These are phyloP conservation scores for Corapipo altera DNA, from an alignment of 2,113 vertebrate genomes.

Conservation along the genomic window DNA sequence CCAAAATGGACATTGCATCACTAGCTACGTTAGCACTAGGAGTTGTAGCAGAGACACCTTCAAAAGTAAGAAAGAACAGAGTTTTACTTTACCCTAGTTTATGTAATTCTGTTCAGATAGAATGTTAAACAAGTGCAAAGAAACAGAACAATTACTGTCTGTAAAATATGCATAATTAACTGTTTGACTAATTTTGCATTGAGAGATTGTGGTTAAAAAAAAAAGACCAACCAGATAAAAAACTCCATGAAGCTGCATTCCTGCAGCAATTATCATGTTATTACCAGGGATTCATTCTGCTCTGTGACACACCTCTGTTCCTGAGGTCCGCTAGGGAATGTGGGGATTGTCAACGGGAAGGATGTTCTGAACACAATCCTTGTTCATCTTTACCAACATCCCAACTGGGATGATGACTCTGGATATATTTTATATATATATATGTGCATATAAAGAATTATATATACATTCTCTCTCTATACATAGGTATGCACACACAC, in stretches of 20 bases:
- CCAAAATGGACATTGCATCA: slow-evolving; percentile 90
- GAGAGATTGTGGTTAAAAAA: background rate
- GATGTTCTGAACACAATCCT: background rate
- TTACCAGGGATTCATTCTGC: background rate
- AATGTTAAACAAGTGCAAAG: background rate
- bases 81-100: background rate
- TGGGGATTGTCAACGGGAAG: background rate
- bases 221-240: background rate
- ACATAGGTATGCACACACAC: background rate
- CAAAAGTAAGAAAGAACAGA: background rate
- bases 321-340: background rate
- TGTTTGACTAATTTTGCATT: background rate
- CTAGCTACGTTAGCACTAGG: slow-evolving; percentile 75
- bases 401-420: accelerated
- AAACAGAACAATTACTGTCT: background rate
- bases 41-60: slow-evolving; percentile 70
- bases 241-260: background rate
- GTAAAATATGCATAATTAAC: background rate
- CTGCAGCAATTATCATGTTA: accelerated
- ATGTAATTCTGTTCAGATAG: accelerated
- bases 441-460: background rate
- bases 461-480: too few relatives aligned
- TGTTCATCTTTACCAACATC: background rate
- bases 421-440: background rate
- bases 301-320: background rate